A percentile compares a stretch with the other conserved stretches of the same genome.
phyloP scores from a whole-genome alignment of 2,888 invertebrate genomes.

The Scaptomyza flava region DNA sequence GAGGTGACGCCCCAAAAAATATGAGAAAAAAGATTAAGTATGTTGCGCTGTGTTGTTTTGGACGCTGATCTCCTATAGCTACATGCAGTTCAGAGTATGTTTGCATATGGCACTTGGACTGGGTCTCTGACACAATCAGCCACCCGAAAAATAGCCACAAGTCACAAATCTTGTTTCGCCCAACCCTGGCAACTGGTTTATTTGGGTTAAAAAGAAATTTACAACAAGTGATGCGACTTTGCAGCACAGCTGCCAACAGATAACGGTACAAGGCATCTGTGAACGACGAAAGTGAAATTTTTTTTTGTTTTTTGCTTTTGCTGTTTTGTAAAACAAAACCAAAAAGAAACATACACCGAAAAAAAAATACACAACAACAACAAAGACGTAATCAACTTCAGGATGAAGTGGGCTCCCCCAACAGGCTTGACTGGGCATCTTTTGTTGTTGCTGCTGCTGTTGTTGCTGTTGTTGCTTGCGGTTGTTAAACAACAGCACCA shows the following conservation, averaged over 20 bases:
- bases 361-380: conserved; percentile 49
- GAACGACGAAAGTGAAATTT: conserved; percentile 72
- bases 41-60: conserved; percentile 11
- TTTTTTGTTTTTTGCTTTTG: conserved; percentile 11
- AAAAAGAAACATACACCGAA: conserved; percentile 9
- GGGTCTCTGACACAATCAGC: conserved; percentile 56
- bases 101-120: conserved; percentile 63
- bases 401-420: conserved; percentile 70
- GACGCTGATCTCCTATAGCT: conserved; percentile 35
- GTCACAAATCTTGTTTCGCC: conserved; percentile 54
- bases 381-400: conserved; percentile 79
- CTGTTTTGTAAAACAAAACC: conserved; percentile 37
- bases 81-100: conserved; percentile 55
- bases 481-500: conserved; percentile 55
- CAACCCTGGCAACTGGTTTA: conserved; percentile 70
- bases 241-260: conserved; percentile 27
- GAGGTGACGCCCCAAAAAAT: conserved; percentile 44
- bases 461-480: conserved; percentile 35
- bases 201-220: conserved; percentile 81
- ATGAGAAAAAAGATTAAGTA: neutral
- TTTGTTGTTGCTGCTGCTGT: conserved; percentile 29
- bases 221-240: conserved; percentile 50
- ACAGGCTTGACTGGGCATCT: conserved; percentile 73
- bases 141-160: conserved; percentile 31
- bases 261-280: conserved; percentile 68